Evolutionary conservation across 23 tunicate genomes (phyloP).

Genomic region (Phallusia fumigata): DNA sequence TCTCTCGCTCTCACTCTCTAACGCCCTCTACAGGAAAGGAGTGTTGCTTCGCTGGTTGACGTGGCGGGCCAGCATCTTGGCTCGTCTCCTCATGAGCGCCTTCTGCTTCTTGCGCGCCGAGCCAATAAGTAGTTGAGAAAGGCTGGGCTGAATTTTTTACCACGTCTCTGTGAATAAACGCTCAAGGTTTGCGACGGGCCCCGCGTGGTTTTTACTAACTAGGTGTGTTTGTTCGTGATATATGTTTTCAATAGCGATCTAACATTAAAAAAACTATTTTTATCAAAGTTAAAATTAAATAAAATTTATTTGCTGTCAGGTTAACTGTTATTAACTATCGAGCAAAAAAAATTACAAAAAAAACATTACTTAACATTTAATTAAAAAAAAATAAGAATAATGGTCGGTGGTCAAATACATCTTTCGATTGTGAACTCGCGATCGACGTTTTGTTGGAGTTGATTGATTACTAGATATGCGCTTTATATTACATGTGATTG

Average conservation of each 20-base stretch:
- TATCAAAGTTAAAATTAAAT: too few species aligned
- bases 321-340: too few species aligned
- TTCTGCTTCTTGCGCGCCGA: neutral
- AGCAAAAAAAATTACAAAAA: too few species aligned
- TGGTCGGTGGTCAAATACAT: constrained; percentile 2
- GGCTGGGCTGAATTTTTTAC: neutral
- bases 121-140: neutral
- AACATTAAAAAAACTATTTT: neutral
- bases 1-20: constrained; percentile 2
- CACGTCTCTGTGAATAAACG: constrained; percentile 8
- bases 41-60: neutral
- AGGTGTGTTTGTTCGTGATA: neutral
- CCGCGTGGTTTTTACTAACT: constrained; percentile 1
- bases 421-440: constrained; percentile 6
- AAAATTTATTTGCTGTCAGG: too few species aligned
- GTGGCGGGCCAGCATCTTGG: neutral
- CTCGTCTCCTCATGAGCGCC: neutral
- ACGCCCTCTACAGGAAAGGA: constrained; percentile 8
- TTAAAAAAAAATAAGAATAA: too few species aligned
- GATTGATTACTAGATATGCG: too few species aligned
- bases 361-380: too few species aligned
- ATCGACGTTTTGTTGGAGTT: neutral
- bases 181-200: constrained; percentile 12
- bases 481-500: too few species aligned
- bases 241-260: too few species aligned